Base-by-base conservation (phyloP, 1,140 invertebrate genomes). In the Drosophila nigrodunni region DNA sequence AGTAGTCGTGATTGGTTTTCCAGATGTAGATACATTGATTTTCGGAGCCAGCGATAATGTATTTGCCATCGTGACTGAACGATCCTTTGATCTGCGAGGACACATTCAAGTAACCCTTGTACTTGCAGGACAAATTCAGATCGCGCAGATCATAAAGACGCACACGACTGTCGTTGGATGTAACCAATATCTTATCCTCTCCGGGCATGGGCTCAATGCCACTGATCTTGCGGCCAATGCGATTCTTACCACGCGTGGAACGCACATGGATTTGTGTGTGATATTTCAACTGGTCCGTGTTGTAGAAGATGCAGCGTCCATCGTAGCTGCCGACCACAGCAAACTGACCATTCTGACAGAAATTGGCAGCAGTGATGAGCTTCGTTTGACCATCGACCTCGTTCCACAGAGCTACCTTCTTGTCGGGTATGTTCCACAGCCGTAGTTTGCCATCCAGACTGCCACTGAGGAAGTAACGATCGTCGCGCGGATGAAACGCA, bases 391-490 rank as follows among this genome's bases (percentile, higher is more conserved):
- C 97, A 91, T 98, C 97, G 0, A 99, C 96, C 94, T 99, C 98
- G 93, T 98, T 99, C 98, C 98, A 99, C 3, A 99, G 95, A 0
- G 98, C 98, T 7, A 97, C 95, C 93, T 99, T 99, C 92, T 99
- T 99, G 91, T 99, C 98, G 0, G 98, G 98, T 90, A 99, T 99
- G 92, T 99, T 99, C 99, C 99, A 99, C 0, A 99, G 93, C 7
- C 98, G 94, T n/a, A 99, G 94, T 93, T 99, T 99, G 11, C 98
- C 98, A 93, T 99, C 98, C 8, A 99, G 93, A 13, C 97, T 98
- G 11, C 98, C 98, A 76, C 97, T 98, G 2, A 99, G 93, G 92
- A 99, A 99, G 93, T 98, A 99, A 13, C 98, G 93, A 93, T 99
- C 98, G 93, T 99, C 98, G 66, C 97, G 95, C 0, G 99, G 98